A percentile compares a stretch with the other conserved stretches of the same genome.
These are phyloP conservation scores for Ophion slaviceki DNA, from an alignment of 2,888 invertebrate species.

Conservation along the genomic window DNA sequence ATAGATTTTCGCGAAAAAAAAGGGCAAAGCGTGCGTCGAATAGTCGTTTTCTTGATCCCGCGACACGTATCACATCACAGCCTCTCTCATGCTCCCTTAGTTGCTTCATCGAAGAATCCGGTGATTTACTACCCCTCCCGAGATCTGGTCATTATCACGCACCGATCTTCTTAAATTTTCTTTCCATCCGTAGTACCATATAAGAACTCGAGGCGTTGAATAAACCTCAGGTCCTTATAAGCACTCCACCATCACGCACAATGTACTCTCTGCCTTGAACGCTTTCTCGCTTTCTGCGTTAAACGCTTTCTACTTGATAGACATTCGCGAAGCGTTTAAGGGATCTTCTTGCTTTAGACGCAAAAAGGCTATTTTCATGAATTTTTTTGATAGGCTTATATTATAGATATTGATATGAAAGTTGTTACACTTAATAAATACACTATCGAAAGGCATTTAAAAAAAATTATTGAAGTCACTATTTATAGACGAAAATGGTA, in stretches of 20 bases:
- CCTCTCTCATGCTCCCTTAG: not conserved
- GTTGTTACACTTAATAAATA: no score
- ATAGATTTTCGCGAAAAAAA: conserved; percentile 29
- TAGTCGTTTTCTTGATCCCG: conserved; percentile 21
- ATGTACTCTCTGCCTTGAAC: conserved; percentile 10
- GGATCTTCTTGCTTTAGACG: no score
- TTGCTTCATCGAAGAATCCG: conserved; percentile 44
- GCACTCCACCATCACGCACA: conserved; percentile 46
- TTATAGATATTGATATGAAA: no score
- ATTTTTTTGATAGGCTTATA: no score
- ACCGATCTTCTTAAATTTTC: conserved; percentile 37
- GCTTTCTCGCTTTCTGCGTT: not conserved
- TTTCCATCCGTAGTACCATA: conserved; percentile 3
- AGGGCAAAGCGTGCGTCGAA: conserved; percentile 17
- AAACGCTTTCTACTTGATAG: conserved; percentile 15
- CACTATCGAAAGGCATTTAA: no score
- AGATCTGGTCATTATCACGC: conserved; percentile 50
- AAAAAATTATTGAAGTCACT: no score
- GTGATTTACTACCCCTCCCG: conserved; percentile 53
- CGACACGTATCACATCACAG: not conserved
- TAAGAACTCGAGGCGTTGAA: conserved; percentile 19
- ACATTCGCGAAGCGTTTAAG: not conserved
- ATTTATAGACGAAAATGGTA: no score
- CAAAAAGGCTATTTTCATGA: no score
- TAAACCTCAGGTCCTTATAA: conserved; percentile 26